Base-by-base conservation (phyloP, 2,888 invertebrate genomes). In the Trichopoda pennipes region DNA sequence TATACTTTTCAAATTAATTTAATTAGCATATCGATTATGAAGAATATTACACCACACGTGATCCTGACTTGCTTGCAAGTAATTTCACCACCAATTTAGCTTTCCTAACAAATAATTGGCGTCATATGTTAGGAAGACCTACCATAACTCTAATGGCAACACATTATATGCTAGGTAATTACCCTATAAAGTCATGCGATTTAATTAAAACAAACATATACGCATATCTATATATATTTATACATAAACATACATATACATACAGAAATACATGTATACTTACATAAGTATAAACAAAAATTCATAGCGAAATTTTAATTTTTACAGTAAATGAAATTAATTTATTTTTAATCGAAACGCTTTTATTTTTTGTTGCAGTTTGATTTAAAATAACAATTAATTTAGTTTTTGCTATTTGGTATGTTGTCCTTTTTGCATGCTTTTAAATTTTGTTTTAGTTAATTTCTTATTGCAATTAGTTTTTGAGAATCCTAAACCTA, bases 81-180 rank as follows among this genome's bases (percentile, higher is more conserved):
- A 97, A 96, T 91, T 96, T 98, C 92, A 96, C 95, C 91, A 96
- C 96, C 89, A 97, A 98, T 93, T 94, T 99, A 92, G 96, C 97
- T 87, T 98, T 98, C 93, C 94, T 99, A 91, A 96, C 98, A 92
- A 96, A 96, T 93, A 97, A 95, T 92, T 99, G 99, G 99, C 96
- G 96, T 91, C 95, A 96, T 92, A 97, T 98, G 95, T 95, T 98
- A 91, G 99, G 99, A 90, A 94, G 99, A 88, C 99, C 99, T 85
- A 96, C 97, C 87, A 95, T 98, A 92, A 96, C 97, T 86, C 93
- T 98, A 92, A 95, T 96, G 92, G 95, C 95, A 90, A 96, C 95
- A 91, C 94, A 95, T 92, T 94, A 94, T 92, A 93, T 95, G 92
- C 93, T 96, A 95, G 96, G 96, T 96, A 96, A 94, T 86, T 90